Percentiles rank a stretch among this genome's conserved stretches.
These are phyloP conservation scores for Papilio demoleus DNA, from an alignment of 2,888 invertebrate genomes.

Conservation along the genomic window DNA sequence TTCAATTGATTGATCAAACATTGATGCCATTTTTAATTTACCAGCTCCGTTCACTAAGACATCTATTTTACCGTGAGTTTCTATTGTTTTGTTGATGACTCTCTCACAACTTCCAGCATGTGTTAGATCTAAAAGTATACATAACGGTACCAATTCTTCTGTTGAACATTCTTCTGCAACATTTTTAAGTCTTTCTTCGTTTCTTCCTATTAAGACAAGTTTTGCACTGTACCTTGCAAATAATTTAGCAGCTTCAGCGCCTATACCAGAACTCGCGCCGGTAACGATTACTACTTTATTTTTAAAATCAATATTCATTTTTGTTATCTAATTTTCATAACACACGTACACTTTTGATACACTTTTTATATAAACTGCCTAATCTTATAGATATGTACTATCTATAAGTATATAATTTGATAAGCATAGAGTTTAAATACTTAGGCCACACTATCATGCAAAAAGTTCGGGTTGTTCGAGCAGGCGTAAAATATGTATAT, in stretches of 20 bases:
- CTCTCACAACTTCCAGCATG: conserved; percentile 54
- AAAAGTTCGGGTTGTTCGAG: no score
- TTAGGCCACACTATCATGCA: no score
- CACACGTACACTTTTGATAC: neutral
- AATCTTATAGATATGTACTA: neutral
- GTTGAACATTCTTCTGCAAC: conserved; percentile 53
- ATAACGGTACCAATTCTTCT: conserved; percentile 49
- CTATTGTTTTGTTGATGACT: conserved; percentile 55
- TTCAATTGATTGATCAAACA: conserved; percentile 56
- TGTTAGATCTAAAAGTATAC: conserved; percentile 53
- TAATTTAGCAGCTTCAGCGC: conserved; percentile 57
- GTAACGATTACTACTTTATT: conserved; percentile 63
- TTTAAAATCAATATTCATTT: conserved; percentile 50
- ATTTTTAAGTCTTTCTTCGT: conserved; percentile 52
- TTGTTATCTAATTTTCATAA: neutral
- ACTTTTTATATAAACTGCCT: neutral
- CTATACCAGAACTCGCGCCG: conserved; percentile 64
- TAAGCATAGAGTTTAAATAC: no score
- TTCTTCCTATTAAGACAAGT: conserved; percentile 56
- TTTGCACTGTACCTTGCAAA: conserved; percentile 56
- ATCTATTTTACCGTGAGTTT: conserved; percentile 58
- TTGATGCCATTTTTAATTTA: conserved; percentile 51
- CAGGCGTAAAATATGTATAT: no score
- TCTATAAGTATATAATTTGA: no score
- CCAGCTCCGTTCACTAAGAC: conserved; percentile 61